Percentiles rank a stretch among this genome's conserved stretches.
phyloP scores from a whole-genome alignment of 2,888 invertebrate species.

The Myopa tessellatipennis region DNA sequence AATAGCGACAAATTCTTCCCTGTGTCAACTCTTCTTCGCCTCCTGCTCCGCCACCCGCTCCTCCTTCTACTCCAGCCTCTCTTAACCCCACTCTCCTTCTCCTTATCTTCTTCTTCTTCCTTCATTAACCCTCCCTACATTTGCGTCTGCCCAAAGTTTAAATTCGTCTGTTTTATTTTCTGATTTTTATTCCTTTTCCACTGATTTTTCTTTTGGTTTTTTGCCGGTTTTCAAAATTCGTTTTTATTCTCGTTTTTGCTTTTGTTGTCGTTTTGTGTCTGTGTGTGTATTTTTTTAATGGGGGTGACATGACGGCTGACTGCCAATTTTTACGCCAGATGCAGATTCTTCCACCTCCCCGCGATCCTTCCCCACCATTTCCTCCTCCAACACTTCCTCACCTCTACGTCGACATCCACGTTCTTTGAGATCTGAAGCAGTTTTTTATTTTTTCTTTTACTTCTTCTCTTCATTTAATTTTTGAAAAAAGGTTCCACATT shows the following conservation, averaged over 20 bases:
- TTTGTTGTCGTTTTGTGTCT: not conserved
- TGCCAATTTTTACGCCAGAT: slow-evolving; percentile 47
- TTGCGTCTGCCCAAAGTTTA: slow-evolving; percentile 18
- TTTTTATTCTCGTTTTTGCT: slow-evolving; percentile 25
- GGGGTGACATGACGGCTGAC: slow-evolving; percentile 38
- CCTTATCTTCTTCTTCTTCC: not conserved
- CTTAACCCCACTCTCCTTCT: too few species aligned
- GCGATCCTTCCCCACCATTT: slow-evolving; percentile 17
- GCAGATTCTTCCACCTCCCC: slow-evolving; percentile 34
- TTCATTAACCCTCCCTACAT: slow-evolving; percentile 10
- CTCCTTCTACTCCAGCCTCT: not conserved
- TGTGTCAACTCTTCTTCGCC: slow-evolving; percentile 30
- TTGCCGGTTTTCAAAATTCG: not conserved
- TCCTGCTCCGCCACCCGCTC: slow-evolving; percentile 12
- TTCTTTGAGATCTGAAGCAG: slow-evolving; percentile 45
- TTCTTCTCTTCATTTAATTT: not conserved
- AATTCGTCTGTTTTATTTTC: not conserved
- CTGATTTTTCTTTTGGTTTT: not conserved
- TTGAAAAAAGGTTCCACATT: slow-evolving; percentile 17
- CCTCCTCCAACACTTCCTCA: slow-evolving; percentile 37
- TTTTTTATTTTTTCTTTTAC: slow-evolving; percentile 3
- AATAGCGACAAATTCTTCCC: slow-evolving; percentile 50
- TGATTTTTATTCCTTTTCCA: not conserved
- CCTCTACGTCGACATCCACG: not conserved
- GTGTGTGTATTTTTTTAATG: slow-evolving; percentile 9